Evolutionary conservation across 1,140 invertebrate genomes (phyloP), one percentile per base, ranked within the genome.

Genomic region (Zaprionus inermis): DNA sequence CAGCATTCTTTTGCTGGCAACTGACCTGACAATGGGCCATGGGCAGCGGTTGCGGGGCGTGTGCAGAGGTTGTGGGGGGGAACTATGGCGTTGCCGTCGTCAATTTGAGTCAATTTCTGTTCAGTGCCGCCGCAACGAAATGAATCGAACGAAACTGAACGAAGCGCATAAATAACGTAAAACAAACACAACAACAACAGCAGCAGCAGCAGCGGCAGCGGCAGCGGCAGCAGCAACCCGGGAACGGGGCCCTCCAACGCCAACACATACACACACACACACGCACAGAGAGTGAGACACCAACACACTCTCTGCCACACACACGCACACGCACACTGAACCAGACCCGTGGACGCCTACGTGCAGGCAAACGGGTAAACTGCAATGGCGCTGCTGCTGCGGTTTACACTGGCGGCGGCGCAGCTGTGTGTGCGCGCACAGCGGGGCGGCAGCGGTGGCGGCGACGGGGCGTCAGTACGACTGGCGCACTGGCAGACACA

Each of bases 31-130:
- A 44, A 61, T 49, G 32, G n/a, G 12, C 18, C n/a, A n/a, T 28
- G 24, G 24, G 24, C 24, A 28, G 24, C 3, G 5, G 24, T n/a
- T n/a, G n/a, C n/a, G 24, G 24, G 24, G 1, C 1, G 24, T 4
- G 22, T 4, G 22, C 2, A 4, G 22, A 2, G 34, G 20, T 38
- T n/a, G 55, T 4, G 30, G 57, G 24, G 32, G 18, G 58, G 28
- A 12, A 32, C 30, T 24, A 38, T 34, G 36, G 60, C 54, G 61
- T 71, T 71, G 68, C 32, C 51, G 34, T 41, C 82, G 82, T 73
- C 82, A 85, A 86, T 88, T 88, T 82, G 79, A 88, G 83, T 82
- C 83, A 88, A 79, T 88, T 88, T 88, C 51, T 79, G 82, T 85
- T 60, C 64, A 44, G 63, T 64, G 60, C 59, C 51, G 84, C 81